These are phyloP conservation scores for Apotomis turbidana DNA, from an alignment of 2,888 invertebrate species.

Conservation along the genomic window DNA sequence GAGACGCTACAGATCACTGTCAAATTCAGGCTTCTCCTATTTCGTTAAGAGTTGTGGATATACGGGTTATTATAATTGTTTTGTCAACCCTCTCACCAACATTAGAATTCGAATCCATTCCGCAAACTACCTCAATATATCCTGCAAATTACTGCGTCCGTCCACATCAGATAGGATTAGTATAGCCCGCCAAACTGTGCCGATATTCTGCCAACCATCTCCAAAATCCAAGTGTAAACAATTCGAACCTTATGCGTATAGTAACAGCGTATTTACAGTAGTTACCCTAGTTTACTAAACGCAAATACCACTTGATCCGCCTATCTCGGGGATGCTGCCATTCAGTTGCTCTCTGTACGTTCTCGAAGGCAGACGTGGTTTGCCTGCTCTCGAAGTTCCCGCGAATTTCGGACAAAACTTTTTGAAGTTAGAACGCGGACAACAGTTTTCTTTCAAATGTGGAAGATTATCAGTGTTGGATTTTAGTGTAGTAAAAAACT, in stretches of 20 bases:
- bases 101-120: conserved; percentile 35
- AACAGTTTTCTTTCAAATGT: neutral
- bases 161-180: conserved; percentile 41
- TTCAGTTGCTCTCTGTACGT: conserved; percentile 48
- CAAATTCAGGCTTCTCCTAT: neutral
- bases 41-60: conserved; percentile 1
- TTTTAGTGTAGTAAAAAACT: conserved; percentile 25
- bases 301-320: conserved; percentile 32
- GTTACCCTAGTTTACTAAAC: conserved; percentile 13
- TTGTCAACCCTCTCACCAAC: conserved; percentile 27
- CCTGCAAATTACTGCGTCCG: conserved; percentile 57
- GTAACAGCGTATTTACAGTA: neutral
- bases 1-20: conserved; percentile 2
- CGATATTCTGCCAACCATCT: conserved; percentile 6
- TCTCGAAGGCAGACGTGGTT: conserved; percentile 40
- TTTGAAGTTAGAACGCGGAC: conserved; percentile 9
- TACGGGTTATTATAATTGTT: conserved; percentile 33
- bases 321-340: conserved; percentile 44
- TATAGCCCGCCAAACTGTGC: conserved; percentile 34
- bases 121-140: conserved; percentile 39
- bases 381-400: conserved; percentile 33
- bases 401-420: conserved; percentile 42
- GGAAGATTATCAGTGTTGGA: conserved; percentile 16
- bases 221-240: neutral
- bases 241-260: conserved; percentile 25